phyloP scores from a whole-genome alignment of 1,140 invertebrate genomes.

The Drosophila carrolli region DNA sequence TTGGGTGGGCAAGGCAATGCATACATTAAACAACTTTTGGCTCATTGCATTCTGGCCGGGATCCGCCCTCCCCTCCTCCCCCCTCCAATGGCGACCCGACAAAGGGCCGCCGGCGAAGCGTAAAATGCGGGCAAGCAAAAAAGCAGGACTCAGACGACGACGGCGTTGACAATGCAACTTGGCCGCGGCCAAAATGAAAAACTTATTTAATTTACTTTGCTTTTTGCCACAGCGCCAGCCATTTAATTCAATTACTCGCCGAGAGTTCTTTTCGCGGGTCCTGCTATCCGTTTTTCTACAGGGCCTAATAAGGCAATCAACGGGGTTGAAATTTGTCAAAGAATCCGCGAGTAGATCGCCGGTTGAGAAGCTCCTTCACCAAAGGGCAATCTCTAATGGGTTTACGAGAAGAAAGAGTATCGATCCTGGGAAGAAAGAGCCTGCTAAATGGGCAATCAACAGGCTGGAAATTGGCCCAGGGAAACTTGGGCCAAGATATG shows the following conservation, averaged over 20 bases:
- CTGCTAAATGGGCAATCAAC: constrained; percentile 74
- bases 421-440: constrained; percentile 18
- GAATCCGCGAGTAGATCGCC: constrained; percentile 22
- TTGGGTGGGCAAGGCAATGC: constrained; percentile 56
- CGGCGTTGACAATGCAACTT: constrained; percentile 81
- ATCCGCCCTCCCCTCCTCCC: constrained; percentile 2
- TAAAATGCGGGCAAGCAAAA: constrained; percentile 80
- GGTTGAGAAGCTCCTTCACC: neutral
- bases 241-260: constrained; percentile 81
- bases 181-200: constrained; percentile 77
- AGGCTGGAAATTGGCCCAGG: constrained; percentile 54
- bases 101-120: constrained; percentile 80
- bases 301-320: constrained; percentile 38
- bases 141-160: constrained; percentile 58
- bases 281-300: constrained; percentile 15
- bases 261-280: constrained; percentile 60
- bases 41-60: constrained; percentile 74
- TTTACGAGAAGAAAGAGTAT: constrained; percentile 11
- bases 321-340: constrained; percentile 38
- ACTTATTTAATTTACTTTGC: constrained; percentile 84
- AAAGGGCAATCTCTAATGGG: constrained; percentile 14
- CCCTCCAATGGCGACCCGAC: constrained; percentile 31
- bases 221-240: constrained; percentile 75
- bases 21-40: constrained; percentile 84
- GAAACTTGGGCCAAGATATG: constrained; percentile 48